Conservation (phyloP, 2,797 vertebrate genomes). For the Smutsia temminckii region DNA sequence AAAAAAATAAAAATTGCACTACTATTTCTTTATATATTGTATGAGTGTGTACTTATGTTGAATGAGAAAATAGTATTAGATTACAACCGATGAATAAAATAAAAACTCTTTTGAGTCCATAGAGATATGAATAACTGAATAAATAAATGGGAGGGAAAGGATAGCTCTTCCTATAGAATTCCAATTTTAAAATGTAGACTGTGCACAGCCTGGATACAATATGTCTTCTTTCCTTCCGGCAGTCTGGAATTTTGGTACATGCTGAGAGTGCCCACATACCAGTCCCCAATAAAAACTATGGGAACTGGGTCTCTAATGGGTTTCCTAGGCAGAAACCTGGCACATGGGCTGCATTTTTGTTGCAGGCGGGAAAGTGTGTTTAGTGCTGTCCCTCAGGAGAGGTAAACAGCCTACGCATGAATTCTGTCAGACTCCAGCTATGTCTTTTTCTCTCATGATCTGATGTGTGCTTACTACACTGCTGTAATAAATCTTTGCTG, state of each 20-base stretch:
- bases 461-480: not conserved
- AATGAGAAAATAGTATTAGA: not conserved
- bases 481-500: not conserved
- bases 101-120: not conserved
- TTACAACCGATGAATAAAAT: constrained; percentile 12
- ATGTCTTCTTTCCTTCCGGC: constrained; percentile 2
- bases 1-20: not conserved
- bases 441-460: not conserved
- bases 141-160: not conserved
- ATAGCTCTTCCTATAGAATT: constrained; percentile 1
- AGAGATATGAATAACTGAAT: not conserved
- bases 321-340: not conserved
- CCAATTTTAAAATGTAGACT: not conserved
- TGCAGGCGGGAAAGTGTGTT: not conserved
- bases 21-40: not conserved
- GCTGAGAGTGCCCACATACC: not conserved
- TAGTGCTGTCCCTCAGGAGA: not conserved
- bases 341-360: not conserved
- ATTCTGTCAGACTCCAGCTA: not conserved
- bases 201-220: not conserved
- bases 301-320: not conserved
- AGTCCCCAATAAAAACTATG: not conserved
- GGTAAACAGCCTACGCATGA: not conserved
- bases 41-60: not conserved
- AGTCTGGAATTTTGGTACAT: not conserved